These are phyloP conservation scores for Notamacropus eugenii DNA, from an alignment of 2,797 vertebrate genomes.

Conservation along the genomic window DNA sequence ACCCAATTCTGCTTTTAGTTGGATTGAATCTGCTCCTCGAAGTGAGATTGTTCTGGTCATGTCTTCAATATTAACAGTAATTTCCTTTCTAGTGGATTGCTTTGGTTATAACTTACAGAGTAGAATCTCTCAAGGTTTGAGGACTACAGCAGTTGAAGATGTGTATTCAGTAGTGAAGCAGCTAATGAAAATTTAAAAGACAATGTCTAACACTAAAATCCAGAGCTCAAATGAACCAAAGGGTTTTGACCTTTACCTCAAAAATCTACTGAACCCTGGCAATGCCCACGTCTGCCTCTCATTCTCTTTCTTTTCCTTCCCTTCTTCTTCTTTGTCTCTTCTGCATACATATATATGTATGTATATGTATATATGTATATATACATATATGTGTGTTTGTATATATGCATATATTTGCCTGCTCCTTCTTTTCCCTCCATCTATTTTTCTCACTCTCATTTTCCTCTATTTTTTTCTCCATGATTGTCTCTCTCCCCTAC, in stretches of 20 bases:
- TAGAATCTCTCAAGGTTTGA: background rate
- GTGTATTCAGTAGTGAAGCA: background rate
- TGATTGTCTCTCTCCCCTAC: background rate
- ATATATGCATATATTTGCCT: background rate
- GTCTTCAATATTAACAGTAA: background rate
- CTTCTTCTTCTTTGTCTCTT: background rate
- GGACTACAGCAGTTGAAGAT: background rate
- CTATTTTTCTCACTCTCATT: background rate
- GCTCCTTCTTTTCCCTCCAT: background rate
- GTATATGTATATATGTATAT: too few relatives aligned
- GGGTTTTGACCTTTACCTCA: background rate
- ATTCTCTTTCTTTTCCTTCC: background rate
- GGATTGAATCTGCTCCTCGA: background rate
- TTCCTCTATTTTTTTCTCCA: background rate
- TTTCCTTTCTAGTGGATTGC: background rate
- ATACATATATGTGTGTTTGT: background rate
- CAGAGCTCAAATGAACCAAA: background rate
- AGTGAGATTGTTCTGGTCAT: background rate
- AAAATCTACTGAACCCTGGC: background rate
- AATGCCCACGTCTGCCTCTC: background rate
- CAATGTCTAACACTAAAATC: background rate
- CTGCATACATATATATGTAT: too few relatives aligned
- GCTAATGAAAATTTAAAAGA: background rate
- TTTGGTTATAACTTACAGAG: background rate
- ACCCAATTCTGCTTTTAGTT: background rate